Evolutionary conservation across 2,888 invertebrate genomes (phyloP).

Genomic region (Amphipyra berbera): DNA sequence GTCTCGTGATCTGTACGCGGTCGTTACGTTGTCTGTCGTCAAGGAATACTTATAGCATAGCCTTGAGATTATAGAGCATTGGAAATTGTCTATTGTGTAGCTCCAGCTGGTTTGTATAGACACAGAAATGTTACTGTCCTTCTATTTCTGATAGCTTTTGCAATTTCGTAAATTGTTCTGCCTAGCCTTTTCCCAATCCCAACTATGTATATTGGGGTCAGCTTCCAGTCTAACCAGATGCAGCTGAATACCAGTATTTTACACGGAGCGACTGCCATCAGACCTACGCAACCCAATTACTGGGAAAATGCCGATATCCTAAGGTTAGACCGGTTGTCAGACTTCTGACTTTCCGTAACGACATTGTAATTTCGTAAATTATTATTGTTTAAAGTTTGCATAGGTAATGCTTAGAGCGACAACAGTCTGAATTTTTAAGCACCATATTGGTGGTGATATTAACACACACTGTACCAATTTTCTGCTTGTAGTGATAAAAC

Average conservation of each 20-base stretch:
- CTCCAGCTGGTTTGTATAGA: constrained; percentile 18
- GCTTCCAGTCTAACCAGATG: too few species aligned
- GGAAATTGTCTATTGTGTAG: constrained; percentile 34
- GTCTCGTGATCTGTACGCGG: constrained; percentile 41
- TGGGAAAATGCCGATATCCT: too few species aligned
- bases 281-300: too few species aligned
- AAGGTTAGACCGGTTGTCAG: too few species aligned
- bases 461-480: constrained; percentile 7
- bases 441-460: background rate
- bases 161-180: too few species aligned
- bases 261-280: too few species aligned
- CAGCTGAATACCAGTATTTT: too few species aligned
- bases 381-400: too few species aligned
- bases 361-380: background rate
- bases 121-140: constrained; percentile 9
- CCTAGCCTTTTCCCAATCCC: too few species aligned
- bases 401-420: too few species aligned
- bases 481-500: constrained; percentile 13
- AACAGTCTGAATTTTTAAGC: background rate
- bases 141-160: constrained; percentile 2
- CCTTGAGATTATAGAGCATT: constrained; percentile 26
- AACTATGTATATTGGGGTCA: too few species aligned
- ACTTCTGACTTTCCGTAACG: too few species aligned
- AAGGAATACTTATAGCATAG: constrained; percentile 19
- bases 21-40: constrained; percentile 27